Percentiles rank a stretch among this genome's conserved stretches.
phyloP scores from a whole-genome alignment of 2,888 invertebrate species.

The Ischnura elegans region DNA sequence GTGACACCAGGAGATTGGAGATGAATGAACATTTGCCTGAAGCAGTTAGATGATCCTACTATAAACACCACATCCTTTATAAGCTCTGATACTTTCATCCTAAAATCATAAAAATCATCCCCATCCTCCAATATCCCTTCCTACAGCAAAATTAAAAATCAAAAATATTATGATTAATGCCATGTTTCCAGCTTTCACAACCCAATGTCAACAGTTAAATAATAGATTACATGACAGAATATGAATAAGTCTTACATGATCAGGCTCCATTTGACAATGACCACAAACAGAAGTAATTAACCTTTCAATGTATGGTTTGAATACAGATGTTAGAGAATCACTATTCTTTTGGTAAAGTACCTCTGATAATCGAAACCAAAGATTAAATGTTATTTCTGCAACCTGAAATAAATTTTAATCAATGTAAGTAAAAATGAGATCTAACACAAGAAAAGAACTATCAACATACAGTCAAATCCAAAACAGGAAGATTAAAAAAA shows the following conservation, averaged over 20 bases:
- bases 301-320: conserved; percentile 94
- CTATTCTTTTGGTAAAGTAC: conserved; percentile 93
- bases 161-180: neutral
- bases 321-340: conserved; percentile 88
- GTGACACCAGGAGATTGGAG: conserved; percentile 86
- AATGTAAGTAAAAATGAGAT: neutral
- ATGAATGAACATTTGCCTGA: conserved; percentile 92
- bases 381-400: conserved; percentile 93
- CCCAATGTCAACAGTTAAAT: neutral
- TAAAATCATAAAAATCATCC: conserved; percentile 92
- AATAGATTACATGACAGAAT: conserved; percentile 25
- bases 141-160: conserved; percentile 74
- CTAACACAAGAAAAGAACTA: neutral
- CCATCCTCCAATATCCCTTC: conserved; percentile 90
- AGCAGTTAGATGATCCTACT: conserved; percentile 94
- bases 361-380: conserved; percentile 98
- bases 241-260: conserved; percentile 82
- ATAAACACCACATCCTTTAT: conserved; percentile 98
- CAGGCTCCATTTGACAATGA: conserved; percentile 98
- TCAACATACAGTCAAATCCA: neutral
- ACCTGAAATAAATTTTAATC: conserved; percentile 78
- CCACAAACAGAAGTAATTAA: conserved; percentile 93
- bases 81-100: conserved; percentile 93
- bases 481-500: neutral
- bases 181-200: neutral